These are phyloP conservation scores for Aeoliscus strigatus DNA, from an alignment of 2,797 vertebrate species.

Conservation along the genomic window DNA sequence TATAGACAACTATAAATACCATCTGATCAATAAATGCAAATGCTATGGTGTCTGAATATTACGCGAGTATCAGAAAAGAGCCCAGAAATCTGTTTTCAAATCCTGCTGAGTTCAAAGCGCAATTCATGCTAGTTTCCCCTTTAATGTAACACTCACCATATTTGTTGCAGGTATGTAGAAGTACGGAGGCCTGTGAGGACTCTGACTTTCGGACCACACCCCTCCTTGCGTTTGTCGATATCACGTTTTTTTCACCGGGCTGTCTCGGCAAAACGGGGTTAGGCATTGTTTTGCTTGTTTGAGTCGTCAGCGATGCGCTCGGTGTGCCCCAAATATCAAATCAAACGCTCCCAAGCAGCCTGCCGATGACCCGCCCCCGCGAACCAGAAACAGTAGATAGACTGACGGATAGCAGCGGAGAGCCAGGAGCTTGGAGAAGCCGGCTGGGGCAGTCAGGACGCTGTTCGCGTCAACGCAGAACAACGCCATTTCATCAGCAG, in stretches of 20 bases:
- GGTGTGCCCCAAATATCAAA: constrained; percentile 27
- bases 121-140: too few relatives aligned
- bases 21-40: too few relatives aligned
- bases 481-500: constrained; percentile 55
- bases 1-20: too few relatives aligned
- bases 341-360: constrained; percentile 31
- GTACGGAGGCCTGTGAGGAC: too few relatives aligned
- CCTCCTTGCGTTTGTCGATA: constrained; percentile 1
- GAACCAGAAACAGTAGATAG: constrained; percentile 62
- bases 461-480: constrained; percentile 51
- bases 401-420: constrained; percentile 56
- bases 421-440: constrained; percentile 71
- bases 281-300: neutral
- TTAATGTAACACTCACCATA: too few relatives aligned
- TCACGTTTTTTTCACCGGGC: accelerated
- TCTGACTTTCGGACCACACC: constrained; percentile 37
- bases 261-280: constrained; percentile 29
- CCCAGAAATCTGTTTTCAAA: too few relatives aligned
- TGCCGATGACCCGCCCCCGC: constrained; percentile 62
- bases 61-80: too few relatives aligned
- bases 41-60: too few relatives aligned
- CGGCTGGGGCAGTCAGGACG: constrained; percentile 62
- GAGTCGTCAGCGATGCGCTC: neutral
- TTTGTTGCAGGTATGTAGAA: too few relatives aligned
- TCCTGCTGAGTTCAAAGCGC: too few relatives aligned